These are phyloP conservation scores for Lobophora halterata DNA, from an alignment of 2,888 invertebrate species.

Conservation along the genomic window DNA sequence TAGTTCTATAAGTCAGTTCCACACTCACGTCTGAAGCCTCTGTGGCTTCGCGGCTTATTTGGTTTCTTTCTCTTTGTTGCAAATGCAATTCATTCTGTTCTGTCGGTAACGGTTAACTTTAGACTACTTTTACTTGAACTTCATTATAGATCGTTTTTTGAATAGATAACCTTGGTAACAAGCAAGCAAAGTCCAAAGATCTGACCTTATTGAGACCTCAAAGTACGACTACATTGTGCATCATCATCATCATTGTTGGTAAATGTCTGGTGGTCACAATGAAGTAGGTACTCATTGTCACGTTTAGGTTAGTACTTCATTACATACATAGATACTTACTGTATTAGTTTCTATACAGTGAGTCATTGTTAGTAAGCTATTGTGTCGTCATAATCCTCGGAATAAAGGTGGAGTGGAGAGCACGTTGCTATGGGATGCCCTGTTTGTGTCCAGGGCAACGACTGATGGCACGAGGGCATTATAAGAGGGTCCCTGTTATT, in stretches of 20 bases:
- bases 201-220: not conserved
- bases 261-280: not conserved
- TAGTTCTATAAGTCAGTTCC: too few relatives aligned
- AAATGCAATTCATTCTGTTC: too few relatives aligned
- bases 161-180: too few relatives aligned
- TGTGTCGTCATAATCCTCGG: constrained; percentile 12
- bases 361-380: constrained; percentile 15
- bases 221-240: too few relatives aligned
- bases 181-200: constrained; percentile 2
- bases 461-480: constrained; percentile 19
- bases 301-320: constrained; percentile 4
- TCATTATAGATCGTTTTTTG: too few relatives aligned
- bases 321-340: constrained; percentile 3
- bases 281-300: constrained; percentile 3
- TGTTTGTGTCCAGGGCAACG: constrained; percentile 24
- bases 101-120: too few relatives aligned
- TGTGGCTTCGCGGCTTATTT: too few relatives aligned
- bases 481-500: constrained; percentile 16
- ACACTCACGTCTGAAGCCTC: too few relatives aligned
- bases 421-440: constrained; percentile 15
- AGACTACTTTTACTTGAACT: too few relatives aligned
- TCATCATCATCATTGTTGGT: constrained; percentile 1
- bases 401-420: constrained; percentile 15
- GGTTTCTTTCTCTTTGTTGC: too few relatives aligned
- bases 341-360: constrained; percentile 7